These are phyloP conservation scores for Deilephila elpenor DNA, from an alignment of 2,888 invertebrate genomes.

Conservation along the genomic window DNA sequence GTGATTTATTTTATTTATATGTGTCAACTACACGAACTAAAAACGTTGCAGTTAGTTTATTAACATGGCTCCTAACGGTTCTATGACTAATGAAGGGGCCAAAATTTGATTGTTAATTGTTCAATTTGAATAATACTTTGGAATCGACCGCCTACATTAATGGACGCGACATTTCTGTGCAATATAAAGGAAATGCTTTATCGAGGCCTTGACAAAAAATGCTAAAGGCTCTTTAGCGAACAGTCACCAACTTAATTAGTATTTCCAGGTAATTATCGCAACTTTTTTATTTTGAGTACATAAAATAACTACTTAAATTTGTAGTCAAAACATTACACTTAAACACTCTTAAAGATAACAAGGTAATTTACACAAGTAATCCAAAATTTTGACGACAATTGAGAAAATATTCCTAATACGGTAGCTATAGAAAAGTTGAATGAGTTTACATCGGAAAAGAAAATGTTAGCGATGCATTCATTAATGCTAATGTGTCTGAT, in stretches of 20 bases:
- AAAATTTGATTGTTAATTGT: slow-evolving; percentile 22
- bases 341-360: background rate
- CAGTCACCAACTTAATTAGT: too few species aligned
- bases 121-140: slow-evolving; percentile 5
- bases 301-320: too few species aligned
- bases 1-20: too few species aligned
- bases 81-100: slow-evolving; percentile 29
- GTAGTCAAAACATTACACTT: too few species aligned
- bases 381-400: too few species aligned
- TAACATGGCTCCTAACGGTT: slow-evolving; percentile 5
- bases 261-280: too few species aligned
- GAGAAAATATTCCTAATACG: background rate
- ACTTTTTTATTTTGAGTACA: too few species aligned
- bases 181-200: too few species aligned
- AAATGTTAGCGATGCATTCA: slow-evolving; percentile 38
- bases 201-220: background rate
- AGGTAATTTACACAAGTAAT: background rate
- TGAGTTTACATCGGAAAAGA: slow-evolving; percentile 18
- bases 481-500: slow-evolving; percentile 37
- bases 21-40: background rate
- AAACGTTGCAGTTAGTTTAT: slow-evolving; percentile 1
- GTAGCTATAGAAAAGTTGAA: background rate
- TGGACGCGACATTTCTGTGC: slow-evolving; percentile 12
- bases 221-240: too few species aligned
- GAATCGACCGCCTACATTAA: slow-evolving; percentile 7